Conservation (phyloP, 2,797 vertebrate genomes). For the Pseudochromis fuscus region DNA sequence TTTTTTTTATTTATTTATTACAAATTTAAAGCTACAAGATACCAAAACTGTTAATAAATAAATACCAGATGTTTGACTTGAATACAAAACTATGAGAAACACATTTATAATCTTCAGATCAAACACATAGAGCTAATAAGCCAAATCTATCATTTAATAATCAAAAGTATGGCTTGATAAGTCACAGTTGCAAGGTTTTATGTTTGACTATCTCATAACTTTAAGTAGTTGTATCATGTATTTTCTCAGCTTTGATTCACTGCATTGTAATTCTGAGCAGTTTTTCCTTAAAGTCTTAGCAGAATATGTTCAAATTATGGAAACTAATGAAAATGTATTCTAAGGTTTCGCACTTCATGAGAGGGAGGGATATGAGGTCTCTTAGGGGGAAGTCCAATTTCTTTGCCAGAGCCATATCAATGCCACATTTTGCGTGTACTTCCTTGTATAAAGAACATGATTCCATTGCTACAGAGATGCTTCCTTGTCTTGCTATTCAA, state of each 20-base stretch:
- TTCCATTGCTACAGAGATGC: slow-evolving; percentile 36
- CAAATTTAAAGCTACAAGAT: no score
- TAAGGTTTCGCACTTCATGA: no score
- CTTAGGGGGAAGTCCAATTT: slow-evolving; percentile 2
- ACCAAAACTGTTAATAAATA: no score
- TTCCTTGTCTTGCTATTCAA: slow-evolving; percentile 24
- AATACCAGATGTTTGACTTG: no score
- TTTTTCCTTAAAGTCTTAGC: no score
- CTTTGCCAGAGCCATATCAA: background rate
- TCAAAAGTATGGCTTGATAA: background rate
- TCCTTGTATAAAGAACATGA: slow-evolving; percentile 49
- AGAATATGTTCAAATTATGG: no score
- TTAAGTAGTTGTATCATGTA: no score
- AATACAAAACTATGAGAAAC: background rate
- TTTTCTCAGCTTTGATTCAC: background rate
- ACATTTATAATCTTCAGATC: background rate
- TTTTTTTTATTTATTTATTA: no score
- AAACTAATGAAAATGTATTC: no score
- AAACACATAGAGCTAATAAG: background rate
- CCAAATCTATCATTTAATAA: no score
- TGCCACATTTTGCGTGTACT: slow-evolving; percentile 2
- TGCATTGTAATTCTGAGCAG: background rate
- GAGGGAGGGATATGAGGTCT: background rate
- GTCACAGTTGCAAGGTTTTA: no score
- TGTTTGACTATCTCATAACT: no score